phyloP scores from a whole-genome alignment of 2,888 invertebrate genomes.

The Carabus problematicus region DNA sequence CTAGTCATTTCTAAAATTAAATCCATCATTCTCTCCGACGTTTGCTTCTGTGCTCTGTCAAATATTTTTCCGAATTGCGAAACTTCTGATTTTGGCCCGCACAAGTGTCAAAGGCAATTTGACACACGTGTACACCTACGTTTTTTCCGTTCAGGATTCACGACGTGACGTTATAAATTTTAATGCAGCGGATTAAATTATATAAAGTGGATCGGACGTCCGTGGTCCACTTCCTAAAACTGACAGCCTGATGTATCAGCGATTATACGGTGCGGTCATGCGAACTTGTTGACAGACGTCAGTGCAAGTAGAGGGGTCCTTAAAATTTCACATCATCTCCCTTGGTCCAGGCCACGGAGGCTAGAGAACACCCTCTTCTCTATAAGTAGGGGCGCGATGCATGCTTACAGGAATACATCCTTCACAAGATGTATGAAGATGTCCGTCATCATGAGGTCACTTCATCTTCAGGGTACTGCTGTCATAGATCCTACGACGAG shows the following conservation, averaged over 20 bases:
- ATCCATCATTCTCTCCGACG: no score
- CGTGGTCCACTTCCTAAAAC: slow-evolving; percentile 19
- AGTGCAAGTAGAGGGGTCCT: background rate
- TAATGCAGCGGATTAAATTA: slow-evolving; percentile 37
- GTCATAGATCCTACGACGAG: no score
- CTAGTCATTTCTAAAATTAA: no score
- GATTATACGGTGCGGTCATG: slow-evolving; percentile 29
- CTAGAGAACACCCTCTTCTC: no score
- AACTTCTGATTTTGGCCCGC: background rate
- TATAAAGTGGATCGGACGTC: slow-evolving; percentile 28
- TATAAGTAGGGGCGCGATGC: background rate
- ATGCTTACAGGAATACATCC: background rate
- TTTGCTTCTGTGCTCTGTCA: no score
- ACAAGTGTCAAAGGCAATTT: slow-evolving; percentile 1
- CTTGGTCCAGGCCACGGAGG: background rate
- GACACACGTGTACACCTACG: slow-evolving; percentile 10
- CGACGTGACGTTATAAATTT: slow-evolving; percentile 27
- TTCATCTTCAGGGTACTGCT: no score
- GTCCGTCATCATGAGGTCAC: no score
- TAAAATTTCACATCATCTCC: background rate
- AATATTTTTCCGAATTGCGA: background rate
- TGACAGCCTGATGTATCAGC: slow-evolving; percentile 37
- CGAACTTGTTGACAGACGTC: slow-evolving; percentile 32
- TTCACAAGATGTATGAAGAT: no score
- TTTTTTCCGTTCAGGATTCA: slow-evolving; percentile 8